phyloP scores from a whole-genome alignment of 1,140 invertebrate genomes.

The Lamellibrachia luymesi region DNA sequence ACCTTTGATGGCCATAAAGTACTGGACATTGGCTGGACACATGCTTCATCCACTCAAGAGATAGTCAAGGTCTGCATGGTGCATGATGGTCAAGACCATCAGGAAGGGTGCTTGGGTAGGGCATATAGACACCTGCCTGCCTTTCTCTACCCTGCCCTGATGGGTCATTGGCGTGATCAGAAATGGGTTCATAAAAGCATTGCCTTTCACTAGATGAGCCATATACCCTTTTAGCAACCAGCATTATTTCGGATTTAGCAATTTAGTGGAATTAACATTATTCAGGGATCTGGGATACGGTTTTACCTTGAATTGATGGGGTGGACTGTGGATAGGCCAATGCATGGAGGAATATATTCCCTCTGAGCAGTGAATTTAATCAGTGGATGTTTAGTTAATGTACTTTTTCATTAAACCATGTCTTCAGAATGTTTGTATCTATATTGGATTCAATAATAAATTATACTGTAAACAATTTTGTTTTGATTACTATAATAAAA shows the following conservation, averaged over 20 bases:
- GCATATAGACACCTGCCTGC: background rate
- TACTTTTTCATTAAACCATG: background rate
- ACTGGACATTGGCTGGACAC: background rate
- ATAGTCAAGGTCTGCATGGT: background rate
- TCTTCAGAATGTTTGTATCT: background rate
- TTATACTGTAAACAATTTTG: too few relatives aligned
- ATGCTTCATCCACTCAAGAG: background rate
- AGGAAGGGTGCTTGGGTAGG: background rate
- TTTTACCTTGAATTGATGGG: background rate
- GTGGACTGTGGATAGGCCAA: background rate
- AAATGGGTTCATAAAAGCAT: background rate
- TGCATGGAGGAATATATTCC: background rate
- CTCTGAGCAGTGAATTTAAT: background rate
- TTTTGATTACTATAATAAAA: too few relatives aligned
- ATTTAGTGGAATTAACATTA: background rate
- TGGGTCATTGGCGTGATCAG: background rate
- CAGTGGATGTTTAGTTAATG: background rate
- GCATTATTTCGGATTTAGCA: background rate
- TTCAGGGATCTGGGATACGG: background rate
- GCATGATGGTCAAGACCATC: background rate
- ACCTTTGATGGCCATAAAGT: background rate
- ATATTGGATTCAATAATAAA: too few relatives aligned
- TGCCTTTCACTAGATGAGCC: background rate
- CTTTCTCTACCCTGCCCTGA: background rate
- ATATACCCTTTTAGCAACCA: background rate